phyloP scores from a whole-genome alignment of 2,888 invertebrate species.

The Clistopyga incitator region DNA sequence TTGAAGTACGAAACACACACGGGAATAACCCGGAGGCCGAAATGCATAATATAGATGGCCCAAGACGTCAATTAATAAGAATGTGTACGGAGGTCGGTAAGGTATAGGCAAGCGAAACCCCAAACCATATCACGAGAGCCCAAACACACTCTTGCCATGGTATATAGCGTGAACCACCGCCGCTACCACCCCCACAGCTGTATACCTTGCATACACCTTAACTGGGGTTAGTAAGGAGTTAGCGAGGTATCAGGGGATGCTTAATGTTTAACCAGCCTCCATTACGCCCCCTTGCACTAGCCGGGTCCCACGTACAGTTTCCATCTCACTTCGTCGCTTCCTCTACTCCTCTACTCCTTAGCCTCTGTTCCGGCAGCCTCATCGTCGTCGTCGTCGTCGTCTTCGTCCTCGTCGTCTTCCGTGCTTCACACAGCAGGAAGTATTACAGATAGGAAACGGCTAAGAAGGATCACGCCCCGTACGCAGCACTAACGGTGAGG shows the following conservation, averaged over 20 bases:
- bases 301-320: slow-evolving; percentile 50
- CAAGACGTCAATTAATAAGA: slow-evolving; percentile 83
- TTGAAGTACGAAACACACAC: slow-evolving; percentile 75
- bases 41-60: slow-evolving; percentile 80
- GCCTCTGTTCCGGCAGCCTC: slow-evolving; percentile 60
- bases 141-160: slow-evolving; percentile 21
- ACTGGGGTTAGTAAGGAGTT: slow-evolving; percentile 80
- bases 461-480: slow-evolving; percentile 71
- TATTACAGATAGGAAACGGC: slow-evolving; percentile 74
- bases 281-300: slow-evolving; percentile 76
- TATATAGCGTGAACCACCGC: slow-evolving; percentile 15
- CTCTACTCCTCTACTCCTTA: slow-evolving; percentile 50
- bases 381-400: slow-evolving; percentile 56
- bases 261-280: slow-evolving; percentile 84
- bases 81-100: slow-evolving; percentile 81
- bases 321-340: slow-evolving; percentile 57
- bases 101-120: slow-evolving; percentile 76
- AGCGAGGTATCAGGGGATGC: slow-evolving; percentile 82
- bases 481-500: slow-evolving; percentile 11
- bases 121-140: slow-evolving; percentile 58
- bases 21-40: slow-evolving; percentile 76
- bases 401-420: slow-evolving; percentile 70
- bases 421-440: slow-evolving; percentile 73
- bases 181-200: slow-evolving; percentile 44
- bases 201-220: slow-evolving; percentile 77